phyloP scores from a whole-genome alignment of 1,140 invertebrate species.

The Arion vulgaris region DNA sequence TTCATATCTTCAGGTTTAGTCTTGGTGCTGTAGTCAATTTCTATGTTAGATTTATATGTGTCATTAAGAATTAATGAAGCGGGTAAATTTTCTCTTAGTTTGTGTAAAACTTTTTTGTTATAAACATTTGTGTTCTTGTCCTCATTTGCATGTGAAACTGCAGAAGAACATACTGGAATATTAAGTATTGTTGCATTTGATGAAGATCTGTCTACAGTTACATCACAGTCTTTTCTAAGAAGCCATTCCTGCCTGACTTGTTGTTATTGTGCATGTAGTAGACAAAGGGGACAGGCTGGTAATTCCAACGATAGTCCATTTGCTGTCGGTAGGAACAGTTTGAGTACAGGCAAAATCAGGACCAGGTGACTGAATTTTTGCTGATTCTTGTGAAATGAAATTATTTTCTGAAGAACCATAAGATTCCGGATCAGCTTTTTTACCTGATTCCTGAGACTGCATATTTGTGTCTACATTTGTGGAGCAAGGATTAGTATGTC shows the following conservation, averaged over 20 bases:
- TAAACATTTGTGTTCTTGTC: background rate
- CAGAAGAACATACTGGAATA: background rate
- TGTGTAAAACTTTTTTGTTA: background rate
- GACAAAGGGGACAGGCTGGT: background rate
- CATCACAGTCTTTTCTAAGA: background rate
- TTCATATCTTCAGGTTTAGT: constrained; percentile 25
- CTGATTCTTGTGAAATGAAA: background rate
- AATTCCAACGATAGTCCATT: constrained; percentile 20
- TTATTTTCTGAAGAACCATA: background rate
- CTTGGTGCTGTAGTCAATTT: background rate
- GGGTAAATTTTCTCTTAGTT: background rate
- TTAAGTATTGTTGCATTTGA: constrained; percentile 17
- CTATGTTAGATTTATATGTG: background rate
- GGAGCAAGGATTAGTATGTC: background rate
- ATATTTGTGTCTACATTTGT: background rate
- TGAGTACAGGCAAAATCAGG: background rate
- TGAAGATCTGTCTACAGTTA: background rate
- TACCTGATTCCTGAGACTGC: background rate
- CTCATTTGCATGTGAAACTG: background rate
- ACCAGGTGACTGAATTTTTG: background rate
- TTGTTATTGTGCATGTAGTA: background rate
- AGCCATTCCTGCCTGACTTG: background rate
- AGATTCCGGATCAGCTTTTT: background rate
- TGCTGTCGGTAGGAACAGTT: background rate
- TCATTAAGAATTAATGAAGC: background rate